Evolutionary conservation across 2,113 vertebrate genomes (phyloP), one percentile per base, ranked within the genome.

Genomic region (Nematolebias whitei): DNA sequence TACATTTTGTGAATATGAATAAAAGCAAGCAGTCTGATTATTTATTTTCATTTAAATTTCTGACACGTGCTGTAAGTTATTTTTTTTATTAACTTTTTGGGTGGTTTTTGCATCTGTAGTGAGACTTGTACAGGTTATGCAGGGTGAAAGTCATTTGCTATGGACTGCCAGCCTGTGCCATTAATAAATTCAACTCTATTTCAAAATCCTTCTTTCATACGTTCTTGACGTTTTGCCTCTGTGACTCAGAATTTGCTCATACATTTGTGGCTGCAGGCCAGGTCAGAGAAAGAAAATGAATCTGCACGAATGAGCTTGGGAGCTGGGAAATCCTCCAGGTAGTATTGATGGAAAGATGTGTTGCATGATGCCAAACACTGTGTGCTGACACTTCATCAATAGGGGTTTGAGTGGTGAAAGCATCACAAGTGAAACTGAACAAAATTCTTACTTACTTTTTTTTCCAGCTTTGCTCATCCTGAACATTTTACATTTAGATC

Each of bases 361-460:
- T 56, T 65, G 44, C 23, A 63, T 74, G 68, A 78, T 57, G 76
- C 41, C 45, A 49, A 76, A 83, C 68, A 63, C 39, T 63, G 23
- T 74, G 70, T 66, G 63, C 52, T 82, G 81, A 78, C 68, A 78
- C 64, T 56, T 80, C 22, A 69, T 82, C 74, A 76, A 80, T 77
- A 70, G 52, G 40, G 22, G 47, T 70, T 66, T 61, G 51, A 62
- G 73, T 22, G 26, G 10, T 70, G 51, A 55, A 54, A 41, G 40
- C 16, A 12, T 49, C 15, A 18, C 45, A 19, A 2, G 22, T 18
- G 20, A 23, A 63, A 23, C 44, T 44, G 14, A 48, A 53, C 52
- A 14, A 58, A 47, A 50, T 47, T n/a, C n/a, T n/a, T n/a, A n/a
- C n/a, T n/a, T 52, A 4, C 64, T 11, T 45, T 65, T 72, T 60